These are phyloP conservation scores for Nematostella vectensis DNA, from an alignment of 92 coral and sea anemone genomes.

Conservation along the genomic window DNA sequence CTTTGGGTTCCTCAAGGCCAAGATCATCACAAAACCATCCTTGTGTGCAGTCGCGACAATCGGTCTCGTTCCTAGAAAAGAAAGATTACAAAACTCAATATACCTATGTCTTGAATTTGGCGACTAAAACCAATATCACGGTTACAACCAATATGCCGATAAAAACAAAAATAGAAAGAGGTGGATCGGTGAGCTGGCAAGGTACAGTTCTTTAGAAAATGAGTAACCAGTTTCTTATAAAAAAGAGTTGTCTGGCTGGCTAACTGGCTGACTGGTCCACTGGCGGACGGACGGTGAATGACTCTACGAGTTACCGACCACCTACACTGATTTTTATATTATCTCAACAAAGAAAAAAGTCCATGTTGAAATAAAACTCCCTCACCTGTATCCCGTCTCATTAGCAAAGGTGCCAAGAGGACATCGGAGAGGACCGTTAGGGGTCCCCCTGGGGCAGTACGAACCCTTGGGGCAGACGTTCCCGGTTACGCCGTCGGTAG, in stretches of 20 bases:
- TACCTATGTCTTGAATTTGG: neutral
- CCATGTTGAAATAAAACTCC: too few relatives aligned
- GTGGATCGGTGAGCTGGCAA: too few relatives aligned
- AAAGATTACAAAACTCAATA: neutral
- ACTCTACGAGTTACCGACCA: too few relatives aligned
- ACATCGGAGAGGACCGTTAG: slow-evolving; percentile 51
- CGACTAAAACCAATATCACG: neutral
- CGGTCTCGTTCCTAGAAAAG: slow-evolving; percentile 66
- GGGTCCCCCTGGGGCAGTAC: slow-evolving; percentile 81
- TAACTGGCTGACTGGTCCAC: too few relatives aligned
- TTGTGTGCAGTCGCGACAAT: slow-evolving; percentile 78
- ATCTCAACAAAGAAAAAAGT: too few relatives aligned
- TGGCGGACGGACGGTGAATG: too few relatives aligned
- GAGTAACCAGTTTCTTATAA: too few relatives aligned
- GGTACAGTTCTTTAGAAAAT: too few relatives aligned
- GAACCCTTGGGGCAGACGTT: slow-evolving; percentile 82
- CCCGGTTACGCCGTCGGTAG: slow-evolving; percentile 67
- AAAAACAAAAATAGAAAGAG: neutral
- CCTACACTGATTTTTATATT: too few relatives aligned
- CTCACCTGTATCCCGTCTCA: slow-evolving; percentile 86
- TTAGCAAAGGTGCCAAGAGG: slow-evolving; percentile 84
- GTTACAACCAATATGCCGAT: neutral
- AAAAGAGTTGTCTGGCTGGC: too few relatives aligned
- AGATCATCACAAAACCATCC: slow-evolving; percentile 94
- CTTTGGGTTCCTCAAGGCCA: slow-evolving; percentile 75